Percentiles rank a stretch among this genome's conserved stretches.
These are phyloP conservation scores for Dolichallabes microphthalmus DNA, from an alignment of 2,113 vertebrate genomes.

Conservation along the genomic window DNA sequence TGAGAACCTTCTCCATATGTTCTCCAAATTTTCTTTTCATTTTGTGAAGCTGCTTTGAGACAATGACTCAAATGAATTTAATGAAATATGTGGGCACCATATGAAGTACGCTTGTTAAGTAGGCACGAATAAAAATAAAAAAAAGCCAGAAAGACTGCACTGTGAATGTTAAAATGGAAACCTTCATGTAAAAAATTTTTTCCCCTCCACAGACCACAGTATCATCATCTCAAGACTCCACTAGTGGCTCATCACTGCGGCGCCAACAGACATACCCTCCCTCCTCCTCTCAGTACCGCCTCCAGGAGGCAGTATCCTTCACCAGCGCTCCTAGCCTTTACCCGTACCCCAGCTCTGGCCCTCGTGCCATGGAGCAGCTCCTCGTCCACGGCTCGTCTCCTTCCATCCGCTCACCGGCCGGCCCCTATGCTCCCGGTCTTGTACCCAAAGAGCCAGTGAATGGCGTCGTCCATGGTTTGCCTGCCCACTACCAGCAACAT, in stretches of 20 bases:
- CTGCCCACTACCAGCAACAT: conserved; percentile 91
- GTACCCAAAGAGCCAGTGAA: conserved; percentile 85
- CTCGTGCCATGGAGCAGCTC: conserved; percentile 92
- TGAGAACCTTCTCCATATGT: conserved; percentile 56
- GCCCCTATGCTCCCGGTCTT: conserved; percentile 77
- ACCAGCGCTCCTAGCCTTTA: conserved; percentile 80
- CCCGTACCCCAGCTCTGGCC: conserved; percentile 87
- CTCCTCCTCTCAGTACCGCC: conserved; percentile 86
- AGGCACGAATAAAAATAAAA: neutral
- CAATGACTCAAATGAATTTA: too few relatives aligned
- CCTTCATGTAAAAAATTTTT: neutral
- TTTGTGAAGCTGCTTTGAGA: too few relatives aligned
- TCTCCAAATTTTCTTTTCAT: too few relatives aligned
- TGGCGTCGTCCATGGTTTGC: conserved; percentile 87
- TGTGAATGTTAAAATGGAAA: neutral
- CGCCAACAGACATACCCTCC: conserved; percentile 91
- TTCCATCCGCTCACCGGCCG: conserved; percentile 80
- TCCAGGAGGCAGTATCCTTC: conserved; percentile 79
- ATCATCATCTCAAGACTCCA: conserved; percentile 72
- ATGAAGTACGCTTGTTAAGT: neutral
- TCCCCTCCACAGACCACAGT: conserved; percentile 52
- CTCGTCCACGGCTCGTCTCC: conserved; percentile 83
- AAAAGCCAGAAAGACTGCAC: neutral
- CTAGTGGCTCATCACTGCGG: conserved; percentile 71
- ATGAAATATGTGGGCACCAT: too few relatives aligned